These are phyloP conservation scores for Eristalis intricaria DNA, from an alignment of 2,888 invertebrate species.

Conservation along the genomic window DNA sequence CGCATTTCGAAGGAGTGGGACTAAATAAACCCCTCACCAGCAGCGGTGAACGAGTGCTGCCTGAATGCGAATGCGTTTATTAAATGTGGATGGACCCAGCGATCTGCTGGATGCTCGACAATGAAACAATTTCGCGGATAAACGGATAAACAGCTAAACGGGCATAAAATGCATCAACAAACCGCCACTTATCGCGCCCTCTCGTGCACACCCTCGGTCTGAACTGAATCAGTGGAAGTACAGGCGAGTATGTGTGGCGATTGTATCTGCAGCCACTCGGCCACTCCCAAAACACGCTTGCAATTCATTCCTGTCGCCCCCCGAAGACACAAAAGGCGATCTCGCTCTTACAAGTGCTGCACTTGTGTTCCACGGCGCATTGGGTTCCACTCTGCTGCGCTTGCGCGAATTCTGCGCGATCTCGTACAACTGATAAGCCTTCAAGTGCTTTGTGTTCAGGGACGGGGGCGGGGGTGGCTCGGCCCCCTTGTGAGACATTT, in stretches of 20 bases:
- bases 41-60: neutral
- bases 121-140: constrained; percentile 49
- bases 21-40: constrained; percentile 44
- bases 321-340: constrained; percentile 12
- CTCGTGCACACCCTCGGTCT: constrained; percentile 65
- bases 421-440: constrained; percentile 40
- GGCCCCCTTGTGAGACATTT: constrained; percentile 46
- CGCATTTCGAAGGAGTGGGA: constrained; percentile 69
- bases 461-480: neutral
- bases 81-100: constrained; percentile 46
- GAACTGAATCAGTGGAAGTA: constrained; percentile 9
- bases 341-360: constrained; percentile 39
- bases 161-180: constrained; percentile 39
- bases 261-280: constrained; percentile 44
- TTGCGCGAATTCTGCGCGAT: constrained; percentile 41
- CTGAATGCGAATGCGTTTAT: constrained; percentile 30
- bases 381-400: constrained; percentile 50
- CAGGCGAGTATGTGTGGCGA: constrained; percentile 14
- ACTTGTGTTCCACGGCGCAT: neutral
- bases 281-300: constrained; percentile 57
- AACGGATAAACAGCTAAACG: constrained; percentile 37
- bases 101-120: constrained; percentile 36
- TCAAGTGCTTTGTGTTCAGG: neutral
- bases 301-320: constrained; percentile 34
- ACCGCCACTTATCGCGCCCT: constrained; percentile 46